Evolutionary conservation across 2,797 vertebrate genomes (phyloP), one percentile per base, ranked within the genome.

Genomic region (Oreonectes daqikongensis): DNA sequence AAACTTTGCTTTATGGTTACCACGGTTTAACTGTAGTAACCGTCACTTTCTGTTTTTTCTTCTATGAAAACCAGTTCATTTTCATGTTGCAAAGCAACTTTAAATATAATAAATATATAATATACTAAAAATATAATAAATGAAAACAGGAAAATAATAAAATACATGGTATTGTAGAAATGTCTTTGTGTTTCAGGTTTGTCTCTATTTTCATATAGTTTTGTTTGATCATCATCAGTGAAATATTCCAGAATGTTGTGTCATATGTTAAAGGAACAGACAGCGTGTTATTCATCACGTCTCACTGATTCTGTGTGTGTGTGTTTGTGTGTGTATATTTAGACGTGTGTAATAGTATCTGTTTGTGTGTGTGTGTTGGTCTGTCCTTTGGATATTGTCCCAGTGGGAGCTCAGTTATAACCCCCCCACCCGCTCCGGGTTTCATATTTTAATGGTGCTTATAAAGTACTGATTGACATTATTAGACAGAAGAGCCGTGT

Each of bases 391-490:
- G 22, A 63, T 61, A 12, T 26, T 9, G 42, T 18, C 50, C 44
- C 46, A 55, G 22, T 10, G 20, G 52, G 24, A 55, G 20, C 52
- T 55, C 20, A 24, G 50, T n/a, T 52, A 4, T 44, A 7, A 15
- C 46, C 18, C 46, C 10, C 20, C 9, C 9, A 8, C n/a, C 8
- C 18, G 0, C 8, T 11, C n/a, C 3, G 0, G 50, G 50, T 53
- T 52, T 52, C 50, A 53, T 22, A 22, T 53, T 53, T 53, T 24
- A 66, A 59, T 24, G 28, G 44, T 30, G 20, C 6, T 30, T 71
- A 24, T n/a, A 71, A 71, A 57, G 44, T 71, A 18, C 60, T 64
- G 60, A 68, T 53, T 59, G 72, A 72, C n/a, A 63, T 81, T 63
- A 69, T 46, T 35, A 64, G 20, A n/a, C 75, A 38, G 64, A 35